Percentiles rank a stretch among this genome's conserved stretches.
These are phyloP conservation scores for Ctenicera cuprea DNA, from an alignment of 2,888 invertebrate species.

Conservation along the genomic window DNA sequence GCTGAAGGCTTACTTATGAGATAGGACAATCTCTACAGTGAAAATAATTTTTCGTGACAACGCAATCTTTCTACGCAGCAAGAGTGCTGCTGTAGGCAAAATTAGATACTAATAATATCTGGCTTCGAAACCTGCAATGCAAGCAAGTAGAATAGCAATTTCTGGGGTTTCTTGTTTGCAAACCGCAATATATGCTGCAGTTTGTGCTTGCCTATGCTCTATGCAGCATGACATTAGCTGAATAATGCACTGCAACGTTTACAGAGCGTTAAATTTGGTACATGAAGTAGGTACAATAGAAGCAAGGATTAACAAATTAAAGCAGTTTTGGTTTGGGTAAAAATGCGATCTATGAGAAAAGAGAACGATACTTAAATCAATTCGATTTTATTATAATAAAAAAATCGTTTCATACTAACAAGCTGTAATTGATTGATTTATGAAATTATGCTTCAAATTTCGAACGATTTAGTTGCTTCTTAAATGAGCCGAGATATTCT, in stretches of 20 bases:
- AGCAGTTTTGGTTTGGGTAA: too few species aligned
- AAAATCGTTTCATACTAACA: too few species aligned
- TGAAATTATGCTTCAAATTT: too few species aligned
- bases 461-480: too few species aligned
- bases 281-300: conserved; percentile 1
- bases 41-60: not conserved
- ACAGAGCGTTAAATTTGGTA: conserved; percentile 25
- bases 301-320: conserved; percentile 9
- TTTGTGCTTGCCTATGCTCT: conserved; percentile 34
- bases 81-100: not conserved
- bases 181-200: conserved; percentile 32
- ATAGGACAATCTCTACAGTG: too few species aligned
- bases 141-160: conserved; percentile 31
- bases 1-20: too few species aligned
- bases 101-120: conserved; percentile 31
- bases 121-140: conserved; percentile 28
- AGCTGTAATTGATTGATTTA: not conserved
- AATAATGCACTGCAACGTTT: conserved; percentile 38
- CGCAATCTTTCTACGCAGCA: not conserved
- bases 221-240: conserved; percentile 44
- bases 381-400: too few species aligned
- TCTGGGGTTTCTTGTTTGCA: conserved; percentile 38
- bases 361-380: too few species aligned
- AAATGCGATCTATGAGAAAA: too few species aligned
- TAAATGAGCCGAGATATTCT: too few species aligned